Base-by-base conservation (phyloP, 1,140 invertebrate species). In the Caerostris darwini region DNA sequence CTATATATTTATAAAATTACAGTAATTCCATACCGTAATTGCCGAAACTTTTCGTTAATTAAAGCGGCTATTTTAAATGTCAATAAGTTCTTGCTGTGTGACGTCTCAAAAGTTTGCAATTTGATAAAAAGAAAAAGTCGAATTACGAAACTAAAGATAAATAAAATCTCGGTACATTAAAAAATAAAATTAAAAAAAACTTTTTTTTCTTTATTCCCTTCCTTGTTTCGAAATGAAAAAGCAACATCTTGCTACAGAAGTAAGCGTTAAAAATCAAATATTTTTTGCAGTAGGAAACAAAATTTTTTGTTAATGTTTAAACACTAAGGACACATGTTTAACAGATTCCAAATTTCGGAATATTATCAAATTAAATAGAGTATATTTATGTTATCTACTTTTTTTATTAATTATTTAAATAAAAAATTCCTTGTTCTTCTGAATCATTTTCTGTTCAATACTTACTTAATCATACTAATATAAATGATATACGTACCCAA, bases 31-130 rank as follows among this genome's bases (percentile, higher is more conserved):
- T 3, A 59, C 19, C 19, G 14, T 17, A n/a, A 58, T 6, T 6
- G 5, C 56, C 7, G n/a, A 85, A 85, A 85, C 56, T 59, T 85
- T 19, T 59, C n/a, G 82, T 58, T n/a, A 34, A 58, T 85, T 10
- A 10, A 88, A 88, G 86, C 86, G 86, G 86, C 53, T 88, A 34
- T 64, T 88, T 88, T 88, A 88, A 88, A 88, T 67, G 86, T 53
- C 58, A 64, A 67, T 88, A 64, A 64, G 19, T 53, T 53, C 2
- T 88, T 19, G 4, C 10, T n/a, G 7, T 19, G 19, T 88, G 86
- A 88, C 86, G 85, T 61, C 59, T 61, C 50, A 17, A 50, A 53
- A 67, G 57, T 85, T 85, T 85, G 17, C 83, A 59, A 57, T 53
- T 64, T 88, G 34, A 67, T 64, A 83, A 58, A 83, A n/a, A 56